Base-by-base conservation (phyloP, 2,888 invertebrate genomes). In the Napeogenes sylphis region DNA sequence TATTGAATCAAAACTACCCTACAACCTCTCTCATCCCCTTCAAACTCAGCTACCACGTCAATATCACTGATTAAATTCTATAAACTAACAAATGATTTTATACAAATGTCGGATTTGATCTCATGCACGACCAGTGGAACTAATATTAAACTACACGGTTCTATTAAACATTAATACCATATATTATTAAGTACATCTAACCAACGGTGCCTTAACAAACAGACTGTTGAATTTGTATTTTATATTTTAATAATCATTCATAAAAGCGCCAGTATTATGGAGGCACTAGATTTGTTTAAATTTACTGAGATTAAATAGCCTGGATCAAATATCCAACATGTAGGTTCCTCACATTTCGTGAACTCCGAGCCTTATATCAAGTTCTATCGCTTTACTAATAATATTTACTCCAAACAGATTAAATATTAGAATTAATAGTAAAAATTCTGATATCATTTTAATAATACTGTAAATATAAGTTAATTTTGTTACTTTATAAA, bases 401-500 rank as follows among this genome's bases (percentile, higher is more conserved):
- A 67, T 64, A 56, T 54, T 62, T 57, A 62, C 65, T 63, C 64
- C 55, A 68, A 73, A 69, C 71, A 71, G 70, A 71, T 70, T 66
- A 67, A 61, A 61, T 47, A 63, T 70, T 72, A 73, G 70, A 69
- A 83, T 86, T 85, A 85, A 83, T 88, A 88, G 87, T 83, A 55
- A 70, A 88, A 88, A 84, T 87, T 87, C 84, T 86, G 84, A 86
- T 88, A 87, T 88, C 83, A 82, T 82, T 85, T 86, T 87, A 85
- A 86, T 79, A 78, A 82, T 87, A 89, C 78, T 90, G 90, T 90
- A 90, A 88, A 90, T 90, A 90, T 90, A 90, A 89, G 89, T 89
- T 90, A 90, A 90, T 88, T 88, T 89, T 90, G 90, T 90, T 90
- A 90, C 87, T 87, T 88, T 88, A 85, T 87, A 87, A 87, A 84